Evolutionary conservation across 30 jellyfish, hydroid and myxozoan genomes (phyloP).

Genomic region (Chironex yamaguchii): DNA sequence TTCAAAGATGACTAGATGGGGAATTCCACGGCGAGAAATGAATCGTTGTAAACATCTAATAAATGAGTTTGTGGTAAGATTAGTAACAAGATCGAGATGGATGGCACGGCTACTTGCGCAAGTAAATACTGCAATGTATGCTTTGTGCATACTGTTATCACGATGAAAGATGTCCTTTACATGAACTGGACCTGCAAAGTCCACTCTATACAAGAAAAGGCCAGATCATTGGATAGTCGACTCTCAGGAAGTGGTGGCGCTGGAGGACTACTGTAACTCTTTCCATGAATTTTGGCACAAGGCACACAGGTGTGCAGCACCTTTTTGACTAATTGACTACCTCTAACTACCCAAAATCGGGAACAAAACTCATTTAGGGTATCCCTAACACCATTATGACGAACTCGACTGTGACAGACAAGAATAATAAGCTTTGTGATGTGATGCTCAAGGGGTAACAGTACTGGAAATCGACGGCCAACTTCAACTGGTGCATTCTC

Average conservation of each 20-base stretch:
- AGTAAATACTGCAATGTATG: constrained; percentile 43
- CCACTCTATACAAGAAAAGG: constrained; percentile 57
- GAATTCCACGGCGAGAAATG: constrained; percentile 38
- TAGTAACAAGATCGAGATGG: constrained; percentile 20
- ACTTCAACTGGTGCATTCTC: no score
- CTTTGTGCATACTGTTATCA: not conserved
- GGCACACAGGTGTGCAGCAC: constrained; percentile 4
- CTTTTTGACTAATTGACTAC: constrained; percentile 9
- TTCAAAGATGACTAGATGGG: constrained; percentile 2
- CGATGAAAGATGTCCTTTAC: constrained; percentile 22
- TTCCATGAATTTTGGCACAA: constrained; percentile 22
- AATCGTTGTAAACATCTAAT: constrained; percentile 31
- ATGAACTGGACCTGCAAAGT: constrained; percentile 46
- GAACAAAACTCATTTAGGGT: not conserved
- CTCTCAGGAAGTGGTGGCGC: constrained; percentile 64
- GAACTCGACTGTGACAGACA: not conserved
- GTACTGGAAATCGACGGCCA: no score
- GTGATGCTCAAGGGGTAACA: constrained; percentile 13
- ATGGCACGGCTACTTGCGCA: constrained; percentile 45
- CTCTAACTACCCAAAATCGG: constrained; percentile 29
- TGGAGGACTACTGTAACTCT: constrained; percentile 25
- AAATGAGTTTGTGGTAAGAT: not conserved
- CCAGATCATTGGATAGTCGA: constrained; percentile 36
- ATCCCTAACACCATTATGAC: constrained; percentile 28
- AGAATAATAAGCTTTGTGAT: not conserved